A percentile compares a stretch with the other conserved stretches of the same genome.
Conservation (phyloP, 1,140 invertebrate genomes). For the Drosophila takahashii region DNA sequence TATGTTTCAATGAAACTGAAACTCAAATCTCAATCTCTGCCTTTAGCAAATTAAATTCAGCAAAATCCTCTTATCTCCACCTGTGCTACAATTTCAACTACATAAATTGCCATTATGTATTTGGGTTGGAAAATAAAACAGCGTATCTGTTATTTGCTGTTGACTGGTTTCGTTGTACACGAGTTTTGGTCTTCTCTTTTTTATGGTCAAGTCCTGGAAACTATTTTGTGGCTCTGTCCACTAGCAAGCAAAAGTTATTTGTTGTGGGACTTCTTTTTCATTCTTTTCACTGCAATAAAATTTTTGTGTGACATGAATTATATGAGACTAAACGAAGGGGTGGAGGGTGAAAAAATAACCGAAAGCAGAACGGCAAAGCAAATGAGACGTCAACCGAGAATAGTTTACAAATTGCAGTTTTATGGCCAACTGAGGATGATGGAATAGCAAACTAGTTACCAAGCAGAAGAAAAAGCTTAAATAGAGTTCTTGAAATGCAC, state of each 20-base stretch:
- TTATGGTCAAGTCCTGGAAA: slow-evolving; percentile 36
- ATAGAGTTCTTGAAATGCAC: not conserved
- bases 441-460: slow-evolving; percentile 4
- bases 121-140: slow-evolving; percentile 24
- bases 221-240: slow-evolving; percentile 37
- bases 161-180: slow-evolving; percentile 38
- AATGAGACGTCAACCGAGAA: slow-evolving; percentile 37
- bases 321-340: slow-evolving; percentile 1
- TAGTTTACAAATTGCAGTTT: slow-evolving; percentile 45
- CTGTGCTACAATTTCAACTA: slow-evolving; percentile 12
- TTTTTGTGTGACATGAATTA: slow-evolving; percentile 41
- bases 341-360: not conserved
- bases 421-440: slow-evolving; percentile 23
- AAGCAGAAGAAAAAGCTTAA: not conserved
- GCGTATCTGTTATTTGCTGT: slow-evolving; percentile 41
- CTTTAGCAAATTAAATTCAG: not conserved
- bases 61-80: slow-evolving; percentile 3
- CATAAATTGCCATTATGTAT: slow-evolving; percentile 38
- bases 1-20: not conserved
- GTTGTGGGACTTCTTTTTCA: slow-evolving; percentile 21
- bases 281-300: slow-evolving; percentile 38
- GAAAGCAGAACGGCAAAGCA: slow-evolving; percentile 17
- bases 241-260: slow-evolving; percentile 46
- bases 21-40: not conserved
- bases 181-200: slow-evolving; percentile 13